A percentile compares a stretch with the other conserved stretches of the same genome.
phyloP scores from a whole-genome alignment of 2,113 vertebrate species.

The Aegithalos caudatus region DNA sequence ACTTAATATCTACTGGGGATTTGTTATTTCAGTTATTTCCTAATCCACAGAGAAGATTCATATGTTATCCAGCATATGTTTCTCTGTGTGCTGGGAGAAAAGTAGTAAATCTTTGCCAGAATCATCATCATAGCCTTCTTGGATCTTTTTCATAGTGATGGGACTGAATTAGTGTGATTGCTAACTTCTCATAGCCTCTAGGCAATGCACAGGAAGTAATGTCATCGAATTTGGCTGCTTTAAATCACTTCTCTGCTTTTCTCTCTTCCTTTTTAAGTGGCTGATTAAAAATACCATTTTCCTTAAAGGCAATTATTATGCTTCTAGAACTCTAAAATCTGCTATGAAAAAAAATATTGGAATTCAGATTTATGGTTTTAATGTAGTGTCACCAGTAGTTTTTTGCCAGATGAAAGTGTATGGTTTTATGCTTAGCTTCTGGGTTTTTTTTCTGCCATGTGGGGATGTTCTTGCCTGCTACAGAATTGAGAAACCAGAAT shows the following conservation, averaged over 20 bases:
- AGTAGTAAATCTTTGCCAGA: background rate
- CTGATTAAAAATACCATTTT: background rate
- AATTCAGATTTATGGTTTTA: background rate
- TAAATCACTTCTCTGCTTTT: background rate
- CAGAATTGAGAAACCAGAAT: background rate
- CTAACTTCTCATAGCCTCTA: background rate
- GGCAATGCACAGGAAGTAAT: background rate
- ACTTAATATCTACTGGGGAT: background rate
- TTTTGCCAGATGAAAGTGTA: background rate
- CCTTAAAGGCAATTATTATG: background rate
- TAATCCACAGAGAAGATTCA: background rate
- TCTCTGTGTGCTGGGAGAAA: background rate
- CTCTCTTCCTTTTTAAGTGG: background rate
- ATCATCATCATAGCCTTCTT: background rate
- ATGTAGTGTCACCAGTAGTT: background rate
- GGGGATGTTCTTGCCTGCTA: background rate
- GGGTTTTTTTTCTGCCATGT: fast-evolving
- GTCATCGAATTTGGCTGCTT: background rate
- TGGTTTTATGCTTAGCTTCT: background rate
- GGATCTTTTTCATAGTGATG: background rate
- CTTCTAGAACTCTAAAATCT: background rate
- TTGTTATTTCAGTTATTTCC: background rate
- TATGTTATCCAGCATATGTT: background rate
- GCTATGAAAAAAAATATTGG: background rate
- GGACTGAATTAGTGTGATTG: background rate